Evolutionary conservation across 2,113 vertebrate genomes (phyloP).

Genomic region (Calypte anna): DNA sequence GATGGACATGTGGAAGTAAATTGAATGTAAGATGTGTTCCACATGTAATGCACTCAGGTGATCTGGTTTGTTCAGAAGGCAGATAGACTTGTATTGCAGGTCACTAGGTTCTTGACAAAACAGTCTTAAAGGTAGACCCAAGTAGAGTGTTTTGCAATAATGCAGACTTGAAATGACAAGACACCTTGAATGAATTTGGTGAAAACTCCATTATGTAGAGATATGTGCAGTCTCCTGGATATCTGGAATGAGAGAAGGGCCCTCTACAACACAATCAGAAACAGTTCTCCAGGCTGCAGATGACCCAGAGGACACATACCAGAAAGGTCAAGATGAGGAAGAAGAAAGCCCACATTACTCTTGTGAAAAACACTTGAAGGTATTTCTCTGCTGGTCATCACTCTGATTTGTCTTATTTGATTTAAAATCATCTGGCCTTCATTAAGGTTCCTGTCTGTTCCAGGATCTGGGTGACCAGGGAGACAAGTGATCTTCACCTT

Average conservation of each 20-base stretch:
- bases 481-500: neutral
- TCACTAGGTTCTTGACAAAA: neutral
- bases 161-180: neutral
- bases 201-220: neutral
- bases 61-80: neutral
- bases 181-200: neutral
- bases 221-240: neutral
- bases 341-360: neutral
- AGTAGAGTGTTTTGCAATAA: neutral
- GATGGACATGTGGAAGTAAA: neutral
- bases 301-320: neutral
- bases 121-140: neutral
- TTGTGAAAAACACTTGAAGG: neutral
- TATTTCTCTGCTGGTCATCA: neutral
- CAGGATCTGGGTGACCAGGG: neutral
- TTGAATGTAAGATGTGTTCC: neutral
- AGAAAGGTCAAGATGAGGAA: neutral
- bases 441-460: neutral
- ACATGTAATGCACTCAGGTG: neutral
- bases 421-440: neutral
- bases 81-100: neutral
- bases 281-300: neutral
- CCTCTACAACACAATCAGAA: neutral
- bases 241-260: neutral
- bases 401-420: neutral